Base-by-base conservation (phyloP, 2,113 vertebrate species). In the Oostethus manadensis region DNA sequence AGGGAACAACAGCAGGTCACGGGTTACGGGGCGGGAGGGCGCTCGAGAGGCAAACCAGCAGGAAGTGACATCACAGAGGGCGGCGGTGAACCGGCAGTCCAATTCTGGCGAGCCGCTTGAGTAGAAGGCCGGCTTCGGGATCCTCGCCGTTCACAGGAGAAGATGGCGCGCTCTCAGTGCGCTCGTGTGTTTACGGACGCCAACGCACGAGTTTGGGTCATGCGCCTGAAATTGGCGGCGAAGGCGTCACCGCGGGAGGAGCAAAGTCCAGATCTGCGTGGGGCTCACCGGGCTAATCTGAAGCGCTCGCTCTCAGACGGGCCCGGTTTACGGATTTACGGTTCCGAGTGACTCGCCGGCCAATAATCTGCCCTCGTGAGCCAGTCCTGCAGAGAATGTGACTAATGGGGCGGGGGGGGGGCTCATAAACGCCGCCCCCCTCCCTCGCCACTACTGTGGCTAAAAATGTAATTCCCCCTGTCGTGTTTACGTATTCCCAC, bases 41-140 rank as follows among this genome's bases (percentile, higher is more conserved):
- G 5, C 5, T 33, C 8, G 29, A 33, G 29, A 51, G 53, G 69
- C 79, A 84, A 82, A 84, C 68, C 84, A 77, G 71, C 80, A 83
- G 83, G 81, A 84, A 84, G 79, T 86, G 74, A 86, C 75, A 84
- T 85, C 80, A 86, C 74, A 77, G 8, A 74, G 62, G 82, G 73
- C 73, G 76, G 66, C 62, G 82, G 76, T 80, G 73, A 83, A 87
- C 85, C 76, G 80, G 80, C 84, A 83, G 85, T 80, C 73, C 68
- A 77, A 70, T 77, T 77, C 69, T 47, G 23, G 45, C 7, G 42
- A 68, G 57, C 63, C 16, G 40, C 78, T 53, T 75, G 63, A 76
- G 83, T 73, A 77, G 54, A 62, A 43, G 38, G 21, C 64, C 64
- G 42, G 66, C 66, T 56, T 78, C 62, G 38, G 68, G 70, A 73